Percentiles rank a stretch among this genome's conserved stretches.
Evolutionary conservation across 2,888 invertebrate genomes (phyloP).

Genomic region (Melipona beecheii): DNA sequence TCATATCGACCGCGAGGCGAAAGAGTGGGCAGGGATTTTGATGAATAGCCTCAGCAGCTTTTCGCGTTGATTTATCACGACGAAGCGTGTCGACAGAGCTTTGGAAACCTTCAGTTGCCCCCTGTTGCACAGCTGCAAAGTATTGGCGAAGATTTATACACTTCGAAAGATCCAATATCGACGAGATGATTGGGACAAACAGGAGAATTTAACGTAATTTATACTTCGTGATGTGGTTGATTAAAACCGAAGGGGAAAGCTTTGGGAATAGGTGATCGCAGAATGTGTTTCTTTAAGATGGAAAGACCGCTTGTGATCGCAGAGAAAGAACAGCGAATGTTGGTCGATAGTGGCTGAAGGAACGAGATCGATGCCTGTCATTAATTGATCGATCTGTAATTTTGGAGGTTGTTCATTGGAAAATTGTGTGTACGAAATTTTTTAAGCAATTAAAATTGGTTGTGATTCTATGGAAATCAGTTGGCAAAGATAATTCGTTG

Average conservation of each 20-base stretch:
- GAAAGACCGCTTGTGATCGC: constrained; percentile 11
- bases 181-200: background rate
- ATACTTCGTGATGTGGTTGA: background rate
- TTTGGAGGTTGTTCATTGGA: background rate
- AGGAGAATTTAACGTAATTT: background rate
- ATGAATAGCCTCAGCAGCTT: constrained; percentile 30
- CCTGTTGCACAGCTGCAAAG: background rate
- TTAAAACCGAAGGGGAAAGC: background rate
- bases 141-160: background rate
- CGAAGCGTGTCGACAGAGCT: constrained; percentile 12
- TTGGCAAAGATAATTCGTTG: background rate
- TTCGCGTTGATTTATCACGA: constrained; percentile 32
- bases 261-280: constrained; percentile 1
- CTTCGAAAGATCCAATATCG: background rate
- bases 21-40: constrained; percentile 19
- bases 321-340: constrained; percentile 39
- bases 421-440: background rate
- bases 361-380: background rate
- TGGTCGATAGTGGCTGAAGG: constrained; percentile 48
- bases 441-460: constrained; percentile 1
- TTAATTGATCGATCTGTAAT: constrained; percentile 19
- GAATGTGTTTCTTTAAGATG: constrained; percentile 40
- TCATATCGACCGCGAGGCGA: background rate
- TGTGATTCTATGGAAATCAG: background rate
- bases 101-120: background rate